These are phyloP conservation scores for Aix galericulata DNA, from an alignment of 2,113 vertebrate species.

Conservation along the genomic window DNA sequence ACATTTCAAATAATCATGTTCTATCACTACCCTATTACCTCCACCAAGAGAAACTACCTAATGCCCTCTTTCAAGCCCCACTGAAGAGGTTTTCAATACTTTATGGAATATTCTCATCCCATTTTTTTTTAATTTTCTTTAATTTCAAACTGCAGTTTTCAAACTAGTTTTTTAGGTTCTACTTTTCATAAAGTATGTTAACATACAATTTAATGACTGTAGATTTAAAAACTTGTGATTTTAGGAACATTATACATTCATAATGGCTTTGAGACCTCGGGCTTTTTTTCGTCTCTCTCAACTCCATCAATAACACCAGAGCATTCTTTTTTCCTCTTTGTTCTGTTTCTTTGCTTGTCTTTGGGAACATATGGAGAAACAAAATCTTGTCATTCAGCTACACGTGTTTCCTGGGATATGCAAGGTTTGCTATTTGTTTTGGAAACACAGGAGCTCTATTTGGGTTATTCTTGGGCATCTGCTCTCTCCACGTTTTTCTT, in stretches of 20 bases:
- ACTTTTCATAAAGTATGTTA: neutral
- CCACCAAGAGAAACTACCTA: neutral
- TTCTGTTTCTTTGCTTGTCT: neutral
- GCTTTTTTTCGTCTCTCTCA: neutral
- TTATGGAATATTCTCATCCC: neutral
- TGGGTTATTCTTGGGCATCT: slow-evolving; percentile 50
- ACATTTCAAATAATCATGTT: neutral
- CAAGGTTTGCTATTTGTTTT: slow-evolving; percentile 68
- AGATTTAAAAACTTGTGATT: neutral
- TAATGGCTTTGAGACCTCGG: neutral
- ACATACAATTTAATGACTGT: neutral
- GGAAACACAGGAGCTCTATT: slow-evolving; percentile 44
- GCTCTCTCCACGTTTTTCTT: slow-evolving; percentile 26
- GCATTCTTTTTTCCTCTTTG: neutral
- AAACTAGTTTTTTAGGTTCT: neutral
- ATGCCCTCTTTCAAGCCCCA: neutral
- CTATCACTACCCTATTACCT: neutral
- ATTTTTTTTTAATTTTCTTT: neutral
- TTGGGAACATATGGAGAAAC: neutral
- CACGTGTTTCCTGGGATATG: slow-evolving; percentile 59
- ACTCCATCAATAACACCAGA: neutral
- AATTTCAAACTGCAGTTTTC: neutral
- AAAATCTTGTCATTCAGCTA: slow-evolving; percentile 8
- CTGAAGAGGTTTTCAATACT: neutral
- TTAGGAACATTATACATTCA: neutral